A percentile compares a stretch with the other conserved stretches of the same genome.
Conservation (phyloP, 2,888 invertebrate genomes). For the Myopa testacea region DNA sequence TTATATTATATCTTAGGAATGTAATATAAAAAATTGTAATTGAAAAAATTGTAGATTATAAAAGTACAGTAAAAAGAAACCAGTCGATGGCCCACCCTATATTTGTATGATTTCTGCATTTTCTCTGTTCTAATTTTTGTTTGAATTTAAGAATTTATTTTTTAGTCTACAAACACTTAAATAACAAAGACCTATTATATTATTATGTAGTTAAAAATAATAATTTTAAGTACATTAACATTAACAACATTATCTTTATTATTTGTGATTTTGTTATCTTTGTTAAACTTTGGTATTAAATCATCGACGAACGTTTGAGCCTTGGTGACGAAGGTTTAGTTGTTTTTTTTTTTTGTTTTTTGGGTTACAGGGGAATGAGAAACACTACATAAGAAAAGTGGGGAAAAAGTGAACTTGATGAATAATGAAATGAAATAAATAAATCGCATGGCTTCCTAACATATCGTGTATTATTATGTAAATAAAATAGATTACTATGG, state of each 20-base stretch:
- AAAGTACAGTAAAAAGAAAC: too few species aligned
- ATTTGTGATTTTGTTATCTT: not conserved
- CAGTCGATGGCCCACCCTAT: too few species aligned
- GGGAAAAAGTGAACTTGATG: not conserved
- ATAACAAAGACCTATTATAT: not conserved
- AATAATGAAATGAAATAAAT: not conserved
- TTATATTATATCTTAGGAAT: too few species aligned
- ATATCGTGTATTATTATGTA: not conserved
- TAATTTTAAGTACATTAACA: not conserved
- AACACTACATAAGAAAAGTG: not conserved
- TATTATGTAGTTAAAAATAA: not conserved
- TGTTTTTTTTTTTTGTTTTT: not conserved
- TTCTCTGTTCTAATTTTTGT: too few species aligned
- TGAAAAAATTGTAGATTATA: too few species aligned
- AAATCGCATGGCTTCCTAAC: not conserved
- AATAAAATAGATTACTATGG: not conserved
- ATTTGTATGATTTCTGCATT: too few species aligned
- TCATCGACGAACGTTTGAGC: not conserved
- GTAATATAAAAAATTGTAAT: too few species aligned
- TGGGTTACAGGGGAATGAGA: too few species aligned
- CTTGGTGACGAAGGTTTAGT: too few species aligned
- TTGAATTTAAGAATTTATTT: too few species aligned
- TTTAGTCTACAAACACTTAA: too few species aligned
- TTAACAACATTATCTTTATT: not conserved
- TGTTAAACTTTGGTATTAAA: not conserved